phyloP scores from a whole-genome alignment of 2,113 vertebrate species.

The Hemichromis elongatus region DNA sequence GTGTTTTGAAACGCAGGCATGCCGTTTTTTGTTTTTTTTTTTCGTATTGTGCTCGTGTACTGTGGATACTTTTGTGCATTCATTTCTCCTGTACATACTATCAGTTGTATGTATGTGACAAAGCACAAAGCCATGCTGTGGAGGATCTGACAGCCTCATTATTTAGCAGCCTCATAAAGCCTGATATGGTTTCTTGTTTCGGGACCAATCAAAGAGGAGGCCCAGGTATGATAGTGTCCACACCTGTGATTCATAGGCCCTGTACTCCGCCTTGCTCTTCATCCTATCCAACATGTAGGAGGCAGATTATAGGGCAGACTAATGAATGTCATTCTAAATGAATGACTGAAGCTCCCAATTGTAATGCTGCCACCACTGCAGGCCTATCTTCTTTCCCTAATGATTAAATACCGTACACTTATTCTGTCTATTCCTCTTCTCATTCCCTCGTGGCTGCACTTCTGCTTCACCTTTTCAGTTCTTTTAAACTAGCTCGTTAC shows the following conservation, averaged over 20 bases:
- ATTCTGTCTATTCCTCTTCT: not conserved
- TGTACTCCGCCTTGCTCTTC: slow-evolving; percentile 21
- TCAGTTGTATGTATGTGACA: not conserved
- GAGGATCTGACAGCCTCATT: slow-evolving; percentile 40
- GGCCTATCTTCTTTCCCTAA: slow-evolving; percentile 30
- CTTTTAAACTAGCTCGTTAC: slow-evolving; percentile 40
- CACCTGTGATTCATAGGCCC: slow-evolving; percentile 34
- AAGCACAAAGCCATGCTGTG: not conserved
- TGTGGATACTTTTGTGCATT: not conserved
- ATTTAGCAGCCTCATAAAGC: slow-evolving; percentile 6
- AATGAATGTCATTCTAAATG: slow-evolving; percentile 57
- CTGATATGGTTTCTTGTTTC: slow-evolving; percentile 21
- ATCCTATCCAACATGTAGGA: slow-evolving; percentile 16
- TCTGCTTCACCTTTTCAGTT: not conserved
- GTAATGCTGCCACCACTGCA: not conserved
- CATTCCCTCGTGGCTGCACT: slow-evolving; percentile 1
- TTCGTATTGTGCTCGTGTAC: not conserved
- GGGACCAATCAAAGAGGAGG: not conserved
- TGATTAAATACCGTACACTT: slow-evolving; percentile 42
- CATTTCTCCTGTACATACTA: not conserved
- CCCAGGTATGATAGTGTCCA: slow-evolving; percentile 17
- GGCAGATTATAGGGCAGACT: slow-evolving; percentile 45
- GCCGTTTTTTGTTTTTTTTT: too few relatives aligned
- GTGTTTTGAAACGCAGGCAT: not conserved
- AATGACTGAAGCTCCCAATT: slow-evolving; percentile 38